Base-by-base conservation (phyloP, 2,113 vertebrate genomes). In the Orientallactaga bullata region DNA sequence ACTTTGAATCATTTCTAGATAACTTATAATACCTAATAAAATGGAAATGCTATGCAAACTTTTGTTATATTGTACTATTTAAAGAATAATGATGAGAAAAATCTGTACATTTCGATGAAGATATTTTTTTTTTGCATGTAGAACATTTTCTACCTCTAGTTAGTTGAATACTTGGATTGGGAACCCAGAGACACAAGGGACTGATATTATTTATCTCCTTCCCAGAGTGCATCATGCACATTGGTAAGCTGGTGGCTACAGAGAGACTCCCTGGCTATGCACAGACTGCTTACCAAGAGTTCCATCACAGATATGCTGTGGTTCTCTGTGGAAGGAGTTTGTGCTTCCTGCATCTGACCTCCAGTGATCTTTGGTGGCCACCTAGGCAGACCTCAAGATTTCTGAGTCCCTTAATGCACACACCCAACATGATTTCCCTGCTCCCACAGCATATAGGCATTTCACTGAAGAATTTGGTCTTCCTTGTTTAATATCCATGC, bases 221-320 rank as follows among this genome's bases (percentile, higher is more conserved):
- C 7, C 0, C 7, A 42, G 26, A 11, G 32, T 32, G 23, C 74
- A 42, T 63, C 37, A 55, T 28, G 15, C 37, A 11, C 16, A 47
- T 20, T 18, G 11, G 26, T 17, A 1, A 20, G 65, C 17, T 0
- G 4, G 39, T 63, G 2, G 2, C 9, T 26, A 9, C 4, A 0
- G 15, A 26, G 42, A 8, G 23, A 35, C 23, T 39, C 10, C 16
- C 35, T 12, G 18, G 9, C 21, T 39, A 11, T 0, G 5, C 47
- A 61, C 7, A 35, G 15, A 2, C 37, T 39, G 1, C 28, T 58
- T 20, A 15, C 35, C 60, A 28, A 63, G 76, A 74, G 18, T 47
- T 55, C 30, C 77, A 9, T 13, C 23, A 12, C 1, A 37, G 5
- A 32, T 17, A 35, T 3, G 21, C 21, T 47, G 24, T 4, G 26